Conservation (phyloP, 2,888 invertebrate species). For the Melitaea athalia region DNA sequence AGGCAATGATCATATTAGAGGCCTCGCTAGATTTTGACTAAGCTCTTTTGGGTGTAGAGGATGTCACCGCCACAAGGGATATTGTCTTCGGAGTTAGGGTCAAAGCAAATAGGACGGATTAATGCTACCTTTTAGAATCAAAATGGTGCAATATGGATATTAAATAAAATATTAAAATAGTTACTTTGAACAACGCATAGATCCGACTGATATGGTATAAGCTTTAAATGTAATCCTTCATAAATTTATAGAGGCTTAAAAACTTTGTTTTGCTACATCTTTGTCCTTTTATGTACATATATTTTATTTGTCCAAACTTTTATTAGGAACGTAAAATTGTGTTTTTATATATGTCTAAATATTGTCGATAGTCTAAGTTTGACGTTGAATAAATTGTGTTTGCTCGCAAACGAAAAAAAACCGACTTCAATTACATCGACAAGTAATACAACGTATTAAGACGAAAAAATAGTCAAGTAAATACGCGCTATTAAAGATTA, state of each 20-base stretch:
- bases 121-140: constrained; percentile 39
- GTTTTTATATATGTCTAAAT: too few species aligned
- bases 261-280: constrained; percentile 1
- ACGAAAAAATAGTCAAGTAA: too few species aligned
- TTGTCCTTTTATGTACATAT: not conserved
- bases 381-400: too few species aligned
- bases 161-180: constrained; percentile 24
- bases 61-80: constrained; percentile 54
- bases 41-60: constrained; percentile 55
- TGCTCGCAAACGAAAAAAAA: too few species aligned
- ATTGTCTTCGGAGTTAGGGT: constrained; percentile 46
- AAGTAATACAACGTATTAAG: too few species aligned
- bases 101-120: constrained; percentile 54
- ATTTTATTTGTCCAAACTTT: not conserved
- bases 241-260: constrained; percentile 19
- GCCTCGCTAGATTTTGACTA: constrained; percentile 58
- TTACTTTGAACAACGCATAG: constrained; percentile 11
- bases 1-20: constrained; percentile 58
- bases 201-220: not conserved
- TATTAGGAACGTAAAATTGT: too few species aligned
- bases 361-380: too few species aligned
- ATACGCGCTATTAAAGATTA: too few species aligned
- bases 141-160: constrained; percentile 26
- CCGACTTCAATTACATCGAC: too few species aligned
- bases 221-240: constrained; percentile 18